Evolutionary conservation across 2,888 invertebrate species (phyloP).

Genomic region (Acanthosoma haemorrhoidale): DNA sequence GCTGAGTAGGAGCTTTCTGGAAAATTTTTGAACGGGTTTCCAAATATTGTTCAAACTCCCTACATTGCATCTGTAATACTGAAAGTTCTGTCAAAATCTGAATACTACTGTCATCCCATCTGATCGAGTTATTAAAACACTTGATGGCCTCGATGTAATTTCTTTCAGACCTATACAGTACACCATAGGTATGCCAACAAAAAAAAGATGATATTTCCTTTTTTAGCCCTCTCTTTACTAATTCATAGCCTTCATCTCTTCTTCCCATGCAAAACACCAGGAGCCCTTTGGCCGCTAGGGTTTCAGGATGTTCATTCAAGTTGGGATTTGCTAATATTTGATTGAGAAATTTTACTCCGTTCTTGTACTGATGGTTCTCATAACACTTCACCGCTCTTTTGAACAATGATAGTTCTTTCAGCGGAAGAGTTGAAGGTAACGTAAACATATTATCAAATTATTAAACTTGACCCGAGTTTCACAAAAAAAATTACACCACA

Average conservation of each 20-base stretch:
- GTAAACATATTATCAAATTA: no score
- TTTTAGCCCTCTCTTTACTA: slow-evolving; percentile 87
- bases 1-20: slow-evolving; percentile 89
- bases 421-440: slow-evolving; percentile 63
- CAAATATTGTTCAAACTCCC: slow-evolving; percentile 94
- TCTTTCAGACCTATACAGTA: slow-evolving; percentile 92
- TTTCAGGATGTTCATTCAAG: slow-evolving; percentile 96
- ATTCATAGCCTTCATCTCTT: slow-evolving; percentile 97
- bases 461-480: no score
- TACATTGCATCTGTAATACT: slow-evolving; percentile 95
- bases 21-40: slow-evolving; percentile 96
- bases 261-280: slow-evolving; percentile 94
- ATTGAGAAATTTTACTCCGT: slow-evolving; percentile 97
- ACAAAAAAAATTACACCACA: no score
- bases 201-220: slow-evolving; percentile 96
- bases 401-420: slow-evolving; percentile 99
- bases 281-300: slow-evolving; percentile 97
- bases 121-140: slow-evolving; percentile 96
- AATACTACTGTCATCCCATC: slow-evolving; percentile 97
- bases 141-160: slow-evolving; percentile 99
- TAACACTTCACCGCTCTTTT: slow-evolving; percentile 98
- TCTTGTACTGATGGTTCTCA: slow-evolving; percentile 99
- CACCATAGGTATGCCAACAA: slow-evolving; percentile 98
- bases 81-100: slow-evolving; percentile 96
- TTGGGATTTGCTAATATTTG: slow-evolving; percentile 95